A percentile compares a stretch with the other conserved stretches of the same genome.
Conservation (phyloP, 2,113 vertebrate species). For the Amphiprion percula region DNA sequence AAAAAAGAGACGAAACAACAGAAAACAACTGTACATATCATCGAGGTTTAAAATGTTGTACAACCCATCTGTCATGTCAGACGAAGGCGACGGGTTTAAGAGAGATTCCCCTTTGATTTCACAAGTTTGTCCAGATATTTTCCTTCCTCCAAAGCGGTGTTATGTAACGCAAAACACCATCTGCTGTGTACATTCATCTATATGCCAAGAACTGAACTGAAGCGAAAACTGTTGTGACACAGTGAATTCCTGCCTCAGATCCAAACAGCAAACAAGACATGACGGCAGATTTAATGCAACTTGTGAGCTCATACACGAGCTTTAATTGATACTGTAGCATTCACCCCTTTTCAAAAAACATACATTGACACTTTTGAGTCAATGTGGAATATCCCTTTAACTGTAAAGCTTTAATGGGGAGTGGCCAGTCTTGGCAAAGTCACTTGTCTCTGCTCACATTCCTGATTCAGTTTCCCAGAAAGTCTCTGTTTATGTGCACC, state of each 20-base stretch:
- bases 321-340: neutral
- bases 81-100: constrained; percentile 15
- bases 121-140: constrained; percentile 49
- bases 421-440: constrained; percentile 43
- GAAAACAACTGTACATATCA: constrained; percentile 11
- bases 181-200: constrained; percentile 54
- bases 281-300: neutral
- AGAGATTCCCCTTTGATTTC: constrained; percentile 21
- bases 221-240: constrained; percentile 19
- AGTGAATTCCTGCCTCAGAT: constrained; percentile 10
- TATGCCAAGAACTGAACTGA: constrained; percentile 42
- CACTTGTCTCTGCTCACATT: constrained; percentile 58
- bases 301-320: neutral
- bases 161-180: constrained; percentile 35
- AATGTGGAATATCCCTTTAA: constrained; percentile 54
- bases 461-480: constrained; percentile 62
- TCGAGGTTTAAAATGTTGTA: neutral
- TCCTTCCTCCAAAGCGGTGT: constrained; percentile 23
- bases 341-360: neutral
- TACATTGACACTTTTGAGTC: neutral
- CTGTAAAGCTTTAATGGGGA: constrained; percentile 50
- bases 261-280: constrained; percentile 2
- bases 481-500: constrained; percentile 53
- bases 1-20: neutral
- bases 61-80: constrained; percentile 8